Evolutionary conservation across 2,113 vertebrate genomes (phyloP).

Genomic region (Struthio camelus): DNA sequence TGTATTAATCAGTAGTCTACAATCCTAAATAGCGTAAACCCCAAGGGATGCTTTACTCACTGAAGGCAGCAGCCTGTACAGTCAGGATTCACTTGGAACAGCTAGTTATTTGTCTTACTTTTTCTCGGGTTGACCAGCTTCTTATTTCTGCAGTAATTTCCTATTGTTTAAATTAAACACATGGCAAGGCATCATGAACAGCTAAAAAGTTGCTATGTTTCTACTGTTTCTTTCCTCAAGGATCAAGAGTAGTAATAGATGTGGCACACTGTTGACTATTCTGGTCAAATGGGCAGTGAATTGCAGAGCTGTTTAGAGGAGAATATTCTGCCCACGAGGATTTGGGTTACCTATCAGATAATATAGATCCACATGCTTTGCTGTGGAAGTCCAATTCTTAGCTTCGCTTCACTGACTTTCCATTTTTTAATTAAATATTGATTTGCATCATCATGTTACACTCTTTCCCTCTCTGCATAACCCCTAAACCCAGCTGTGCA

Average conservation of each 20-base stretch:
- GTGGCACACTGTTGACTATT: background rate
- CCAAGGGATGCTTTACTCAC: background rate
- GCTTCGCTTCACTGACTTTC: background rate
- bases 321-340: background rate
- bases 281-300: background rate
- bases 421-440: background rate
- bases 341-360: background rate
- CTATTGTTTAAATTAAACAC: background rate
- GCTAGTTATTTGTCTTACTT: background rate
- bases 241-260: accelerated
- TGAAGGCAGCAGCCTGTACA: background rate
- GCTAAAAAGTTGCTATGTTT: background rate
- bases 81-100: background rate
- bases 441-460: background rate
- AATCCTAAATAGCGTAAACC: background rate
- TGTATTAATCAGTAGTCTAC: background rate
- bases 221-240: background rate
- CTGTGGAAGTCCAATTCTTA: background rate
- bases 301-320: background rate
- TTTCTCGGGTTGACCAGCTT: background rate
- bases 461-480: background rate
- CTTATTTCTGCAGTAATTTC: background rate
- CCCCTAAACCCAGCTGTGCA: background rate
- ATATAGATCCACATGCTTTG: background rate
- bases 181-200: background rate